These are phyloP conservation scores for Hemitrygon akajei DNA, from an alignment of 2,797 vertebrate species.

Conservation along the genomic window DNA sequence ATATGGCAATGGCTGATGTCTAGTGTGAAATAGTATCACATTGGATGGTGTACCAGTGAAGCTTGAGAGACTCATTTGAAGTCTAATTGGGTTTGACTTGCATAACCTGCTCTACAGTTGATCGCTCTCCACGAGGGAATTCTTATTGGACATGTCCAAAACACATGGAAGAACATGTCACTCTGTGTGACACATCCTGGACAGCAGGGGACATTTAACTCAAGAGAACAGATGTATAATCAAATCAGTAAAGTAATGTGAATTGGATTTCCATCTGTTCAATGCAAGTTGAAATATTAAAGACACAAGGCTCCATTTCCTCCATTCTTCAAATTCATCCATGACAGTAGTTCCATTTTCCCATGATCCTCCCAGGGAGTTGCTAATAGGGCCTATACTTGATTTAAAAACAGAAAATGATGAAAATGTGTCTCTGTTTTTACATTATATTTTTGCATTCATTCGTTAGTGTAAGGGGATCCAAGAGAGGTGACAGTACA, in stretches of 20 bases:
- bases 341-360: background rate
- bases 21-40: too few species aligned
- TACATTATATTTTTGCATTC: background rate
- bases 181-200: background rate
- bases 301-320: background rate
- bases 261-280: slow-evolving; percentile 28
- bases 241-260: slow-evolving; percentile 23
- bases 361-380: background rate
- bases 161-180: slow-evolving; percentile 23
- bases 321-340: background rate
- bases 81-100: slow-evolving; percentile 27
- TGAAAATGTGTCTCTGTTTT: slow-evolving; percentile 2
- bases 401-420: slow-evolving; percentile 8
- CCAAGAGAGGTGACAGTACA: background rate
- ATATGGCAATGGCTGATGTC: background rate
- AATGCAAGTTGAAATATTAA: slow-evolving; percentile 16
- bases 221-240: slow-evolving; percentile 27
- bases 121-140: slow-evolving; percentile 21
- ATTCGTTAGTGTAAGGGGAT: background rate
- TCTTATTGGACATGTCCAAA: background rate
- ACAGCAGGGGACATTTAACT: slow-evolving; percentile 8
- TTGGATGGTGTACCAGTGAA: background rate
- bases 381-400: slow-evolving; percentile 4
- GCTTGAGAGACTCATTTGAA: background rate
- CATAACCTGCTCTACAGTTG: slow-evolving; percentile 22